Conservation (phyloP, 2,888 invertebrate species). For the Tipula vernalis region DNA sequence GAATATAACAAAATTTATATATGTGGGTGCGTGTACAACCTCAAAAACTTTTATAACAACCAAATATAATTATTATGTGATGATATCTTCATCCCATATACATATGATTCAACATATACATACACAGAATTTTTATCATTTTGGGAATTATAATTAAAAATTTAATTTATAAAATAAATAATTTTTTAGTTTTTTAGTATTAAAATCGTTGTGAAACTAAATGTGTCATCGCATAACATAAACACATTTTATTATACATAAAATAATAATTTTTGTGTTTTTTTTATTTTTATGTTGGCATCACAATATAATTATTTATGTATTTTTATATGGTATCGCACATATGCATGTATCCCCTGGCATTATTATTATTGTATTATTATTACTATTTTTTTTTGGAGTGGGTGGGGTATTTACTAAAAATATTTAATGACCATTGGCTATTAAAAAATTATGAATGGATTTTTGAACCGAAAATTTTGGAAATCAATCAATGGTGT, state of each 20-base stretch:
- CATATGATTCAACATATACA: no score
- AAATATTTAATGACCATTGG: neutral
- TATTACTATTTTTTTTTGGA: no score
- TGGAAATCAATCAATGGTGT: neutral
- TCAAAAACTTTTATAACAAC: neutral
- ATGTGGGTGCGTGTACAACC: neutral
- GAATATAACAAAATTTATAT: neutral
- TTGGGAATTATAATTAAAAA: neutral
- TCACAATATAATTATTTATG: neutral
- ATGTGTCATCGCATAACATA: neutral
- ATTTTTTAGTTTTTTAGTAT: neutral
- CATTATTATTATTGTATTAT: neutral
- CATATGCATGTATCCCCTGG: neutral
- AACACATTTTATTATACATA: neutral
- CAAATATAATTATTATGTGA: neutral
- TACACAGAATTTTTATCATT: neutral
- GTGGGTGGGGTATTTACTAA: neutral
- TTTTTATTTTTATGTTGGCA: neutral
- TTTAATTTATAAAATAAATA: neutral
- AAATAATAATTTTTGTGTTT: neutral
- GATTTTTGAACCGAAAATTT: neutral
- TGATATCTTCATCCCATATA: neutral
- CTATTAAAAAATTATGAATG: neutral
- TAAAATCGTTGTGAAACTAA: neutral
- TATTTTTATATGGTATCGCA: neutral